These are phyloP conservation scores for Samia ricini DNA, from an alignment of 1,140 invertebrate species.

Conservation along the genomic window DNA sequence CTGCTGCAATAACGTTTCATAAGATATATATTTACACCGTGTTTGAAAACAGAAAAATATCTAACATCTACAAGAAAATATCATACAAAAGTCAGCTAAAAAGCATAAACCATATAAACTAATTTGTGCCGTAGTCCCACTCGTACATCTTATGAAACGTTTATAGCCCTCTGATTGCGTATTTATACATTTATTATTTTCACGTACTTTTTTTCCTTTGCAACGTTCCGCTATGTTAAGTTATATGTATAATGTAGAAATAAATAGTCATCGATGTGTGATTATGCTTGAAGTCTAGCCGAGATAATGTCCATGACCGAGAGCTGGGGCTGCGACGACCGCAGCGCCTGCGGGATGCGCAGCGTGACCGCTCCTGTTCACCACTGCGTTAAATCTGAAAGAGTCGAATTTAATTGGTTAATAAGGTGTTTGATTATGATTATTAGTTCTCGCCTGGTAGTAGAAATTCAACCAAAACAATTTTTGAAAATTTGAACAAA, in stretches of 20 bases:
- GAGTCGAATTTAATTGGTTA: background rate
- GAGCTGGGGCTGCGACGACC: conserved; percentile 48
- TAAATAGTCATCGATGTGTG: conserved; percentile 49
- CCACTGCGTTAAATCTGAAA: conserved; percentile 74
- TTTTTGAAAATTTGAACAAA: too few species aligned
- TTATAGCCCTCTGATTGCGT: conserved; percentile 22
- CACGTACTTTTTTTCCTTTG: background rate
- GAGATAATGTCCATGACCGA: conserved; percentile 49
- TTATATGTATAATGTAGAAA: conserved; percentile 12
- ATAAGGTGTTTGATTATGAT: conserved; percentile 1
- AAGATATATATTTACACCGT: conserved; percentile 52
- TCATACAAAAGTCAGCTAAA: conserved; percentile 61
- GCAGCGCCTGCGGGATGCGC: conserved; percentile 51
- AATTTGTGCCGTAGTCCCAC: conserved; percentile 58
- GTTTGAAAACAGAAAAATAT: conserved; percentile 56
- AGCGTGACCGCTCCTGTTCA: conserved; percentile 69
- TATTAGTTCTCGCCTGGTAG: too few species aligned
- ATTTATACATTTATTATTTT: background rate
- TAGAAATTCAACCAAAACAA: too few species aligned
- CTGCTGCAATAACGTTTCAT: conserved; percentile 57
- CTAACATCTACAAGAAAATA: conserved; percentile 61
- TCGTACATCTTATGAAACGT: conserved; percentile 68
- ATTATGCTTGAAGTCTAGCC: conserved; percentile 32
- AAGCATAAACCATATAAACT: conserved; percentile 12
- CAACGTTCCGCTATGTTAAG: background rate